These are phyloP conservation scores for Sturmia bella DNA, from an alignment of 2,888 invertebrate species.

Conservation along the genomic window DNA sequence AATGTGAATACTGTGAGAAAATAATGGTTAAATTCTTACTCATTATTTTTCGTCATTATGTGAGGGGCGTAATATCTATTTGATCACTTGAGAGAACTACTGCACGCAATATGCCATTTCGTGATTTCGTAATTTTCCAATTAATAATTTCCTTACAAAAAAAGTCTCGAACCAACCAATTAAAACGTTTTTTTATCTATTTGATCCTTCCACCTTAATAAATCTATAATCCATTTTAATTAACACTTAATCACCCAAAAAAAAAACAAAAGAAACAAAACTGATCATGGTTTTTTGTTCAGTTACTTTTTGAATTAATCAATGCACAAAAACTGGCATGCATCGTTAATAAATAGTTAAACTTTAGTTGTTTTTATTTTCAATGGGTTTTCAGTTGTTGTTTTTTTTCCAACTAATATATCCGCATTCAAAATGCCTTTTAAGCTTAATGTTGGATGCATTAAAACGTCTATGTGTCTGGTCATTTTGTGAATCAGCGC, in stretches of 20 bases:
- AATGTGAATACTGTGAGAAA: no score
- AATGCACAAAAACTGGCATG: conserved; percentile 48
- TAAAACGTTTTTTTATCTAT: conserved; percentile 22
- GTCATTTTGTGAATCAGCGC: conserved; percentile 60
- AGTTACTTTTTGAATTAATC: conserved; percentile 26
- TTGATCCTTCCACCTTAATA: conserved; percentile 41
- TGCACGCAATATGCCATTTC: no score
- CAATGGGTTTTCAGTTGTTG: conserved; percentile 5
- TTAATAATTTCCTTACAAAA: no score
- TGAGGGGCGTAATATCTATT: no score
- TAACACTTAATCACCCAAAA: conserved; percentile 40
- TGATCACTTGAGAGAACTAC: no score
- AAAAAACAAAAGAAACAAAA: background rate
- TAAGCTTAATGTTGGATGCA: conserved; percentile 64
- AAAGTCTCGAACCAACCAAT: background rate
- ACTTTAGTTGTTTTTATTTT: conserved; percentile 22
- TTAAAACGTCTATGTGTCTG: conserved; percentile 67
- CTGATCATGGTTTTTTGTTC: background rate
- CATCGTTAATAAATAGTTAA: conserved; percentile 51
- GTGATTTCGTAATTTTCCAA: no score
- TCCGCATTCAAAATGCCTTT: conserved; percentile 68
- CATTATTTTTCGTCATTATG: no score
- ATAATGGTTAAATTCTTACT: no score
- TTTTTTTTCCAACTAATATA: conserved; percentile 40
- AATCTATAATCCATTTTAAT: conserved; percentile 49